Evolutionary conservation across 2,797 vertebrate genomes (phyloP), one percentile per base, ranked within the genome.

Genomic region (Rhynchonycteris naso): DNA sequence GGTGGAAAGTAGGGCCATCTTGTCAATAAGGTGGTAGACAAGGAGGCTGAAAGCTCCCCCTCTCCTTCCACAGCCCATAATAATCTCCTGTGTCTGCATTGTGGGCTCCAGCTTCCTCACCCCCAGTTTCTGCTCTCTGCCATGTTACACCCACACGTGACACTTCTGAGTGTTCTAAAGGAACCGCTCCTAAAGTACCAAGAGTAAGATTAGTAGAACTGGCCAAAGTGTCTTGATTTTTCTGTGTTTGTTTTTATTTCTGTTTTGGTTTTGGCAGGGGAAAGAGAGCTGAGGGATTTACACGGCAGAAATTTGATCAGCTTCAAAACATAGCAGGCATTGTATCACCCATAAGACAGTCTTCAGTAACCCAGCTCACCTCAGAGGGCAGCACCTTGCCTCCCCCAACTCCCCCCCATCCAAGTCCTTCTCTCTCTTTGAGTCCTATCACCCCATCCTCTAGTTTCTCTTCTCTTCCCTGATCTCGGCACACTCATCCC

Each of bases 381-480:
- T 1, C 0, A 58, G 22, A 4, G 9, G 7, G 47, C n/a, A 28
- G 18, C 50, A 47, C 50, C 26, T 69, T 4, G 10, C 7, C 21
- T 76, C 14, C 6, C 26, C 7, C 22, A 4, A 1, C 7, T 16
- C 72, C 14, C 6, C 26, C 7, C 22, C 4, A 1, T 19, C 71
- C 28, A n/a, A 58, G 33, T 33, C 50, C 14, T 54, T 26, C 14
- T 30, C 18, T 63, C 7, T 69, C 52, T 74, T 35, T 11, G 81
- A 9, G 7, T 75, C 28, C 16, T 58, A 10, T 68, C 35, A 5
- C 33, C 24, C 11, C 30, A 14, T 26, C 54, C 47, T 52, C 6
- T 16, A 9, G 28, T 61, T 33, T 9, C 2, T 33, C 22, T 58
- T 58, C 33, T 79, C 7, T 74, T n/a, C 50, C 52, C 5, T 30